Evolutionary conservation across 1,140 invertebrate genomes (phyloP).

Genomic region (Papilio helenus): DNA sequence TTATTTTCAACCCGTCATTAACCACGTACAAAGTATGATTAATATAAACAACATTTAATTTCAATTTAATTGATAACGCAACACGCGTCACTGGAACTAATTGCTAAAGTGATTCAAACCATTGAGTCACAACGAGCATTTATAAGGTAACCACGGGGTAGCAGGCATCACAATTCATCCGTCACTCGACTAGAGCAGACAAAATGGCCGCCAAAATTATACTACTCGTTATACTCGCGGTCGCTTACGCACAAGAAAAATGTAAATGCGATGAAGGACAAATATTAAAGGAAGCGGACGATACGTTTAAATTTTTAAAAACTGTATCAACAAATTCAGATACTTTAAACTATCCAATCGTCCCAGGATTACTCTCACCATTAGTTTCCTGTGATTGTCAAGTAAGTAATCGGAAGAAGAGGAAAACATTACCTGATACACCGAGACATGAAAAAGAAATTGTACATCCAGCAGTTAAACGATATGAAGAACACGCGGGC

Average conservation of each 20-base stretch:
- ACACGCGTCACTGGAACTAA: slow-evolving; percentile 26
- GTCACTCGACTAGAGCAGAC: neutral
- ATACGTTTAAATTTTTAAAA: slow-evolving; percentile 49
- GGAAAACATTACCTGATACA: slow-evolving; percentile 38
- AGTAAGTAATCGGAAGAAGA: slow-evolving; percentile 52
- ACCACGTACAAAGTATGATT: neutral
- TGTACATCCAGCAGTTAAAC: neutral
- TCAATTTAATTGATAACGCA: slow-evolving; percentile 19
- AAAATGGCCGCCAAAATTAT: slow-evolving; percentile 29
- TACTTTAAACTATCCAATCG: slow-evolving; percentile 41
- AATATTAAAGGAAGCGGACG: neutral
- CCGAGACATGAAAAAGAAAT: neutral
- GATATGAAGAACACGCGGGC: slow-evolving; percentile 10
- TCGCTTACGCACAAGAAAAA: neutral
- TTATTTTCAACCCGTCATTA: too few relatives aligned
- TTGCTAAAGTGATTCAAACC: slow-evolving; percentile 12
- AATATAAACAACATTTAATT: neutral
- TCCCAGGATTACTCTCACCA: slow-evolving; percentile 52
- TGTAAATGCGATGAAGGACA: neutral
- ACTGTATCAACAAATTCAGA: slow-evolving; percentile 41
- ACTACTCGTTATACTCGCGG: neutral
- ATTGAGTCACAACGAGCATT: slow-evolving; percentile 7
- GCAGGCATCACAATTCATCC: neutral
- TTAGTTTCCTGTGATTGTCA: slow-evolving; percentile 54
- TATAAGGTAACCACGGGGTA: neutral